Evolutionary conservation across 2,888 invertebrate species (phyloP).

Genomic region (Melanargia galathea): DNA sequence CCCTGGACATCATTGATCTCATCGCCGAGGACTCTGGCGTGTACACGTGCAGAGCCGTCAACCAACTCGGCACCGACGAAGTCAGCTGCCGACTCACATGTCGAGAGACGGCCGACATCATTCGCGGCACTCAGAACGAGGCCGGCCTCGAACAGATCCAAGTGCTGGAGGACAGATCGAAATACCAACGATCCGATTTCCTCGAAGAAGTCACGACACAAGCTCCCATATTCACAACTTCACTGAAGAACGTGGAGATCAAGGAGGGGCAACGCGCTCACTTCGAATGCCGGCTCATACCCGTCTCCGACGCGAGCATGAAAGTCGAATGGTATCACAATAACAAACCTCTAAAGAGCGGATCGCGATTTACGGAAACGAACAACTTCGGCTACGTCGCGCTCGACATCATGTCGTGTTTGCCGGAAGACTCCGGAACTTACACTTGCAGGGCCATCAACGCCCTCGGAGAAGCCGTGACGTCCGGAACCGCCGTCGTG

Average conservation of each 20-base stretch:
- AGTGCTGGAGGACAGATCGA: slow-evolving; percentile 91
- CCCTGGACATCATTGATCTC: slow-evolving; percentile 96
- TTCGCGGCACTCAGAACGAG: slow-evolving; percentile 93
- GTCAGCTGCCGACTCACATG: slow-evolving; percentile 88
- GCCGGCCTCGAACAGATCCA: slow-evolving; percentile 94
- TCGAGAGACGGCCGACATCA: slow-evolving; percentile 89
- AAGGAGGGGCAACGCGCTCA: slow-evolving; percentile 97
- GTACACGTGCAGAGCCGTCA: slow-evolving; percentile 96
- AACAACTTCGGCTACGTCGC: slow-evolving; percentile 99
- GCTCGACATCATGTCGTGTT: slow-evolving; percentile 96
- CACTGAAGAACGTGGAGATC: slow-evolving; percentile 94
- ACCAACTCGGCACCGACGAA: slow-evolving; percentile 94
- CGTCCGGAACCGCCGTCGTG: slow-evolving; percentile 92
- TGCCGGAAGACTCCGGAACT: slow-evolving; percentile 97
- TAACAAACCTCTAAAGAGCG: slow-evolving; percentile 93
- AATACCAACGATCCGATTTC: slow-evolving; percentile 88
- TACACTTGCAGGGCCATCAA: slow-evolving; percentile 97
- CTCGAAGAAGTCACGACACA: slow-evolving; percentile 93
- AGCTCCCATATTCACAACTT: slow-evolving; percentile 96
- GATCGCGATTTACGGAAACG: slow-evolving; percentile 97
- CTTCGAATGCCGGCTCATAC: slow-evolving; percentile 96
- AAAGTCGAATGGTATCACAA: slow-evolving; percentile 98
- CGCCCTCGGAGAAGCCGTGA: slow-evolving; percentile 95
- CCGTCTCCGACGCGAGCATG: slow-evolving; percentile 96
- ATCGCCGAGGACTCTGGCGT: slow-evolving; percentile 97